Base-by-base conservation (phyloP, 2,888 invertebrate genomes). In the Drosophila quasianomalipes region DNA sequence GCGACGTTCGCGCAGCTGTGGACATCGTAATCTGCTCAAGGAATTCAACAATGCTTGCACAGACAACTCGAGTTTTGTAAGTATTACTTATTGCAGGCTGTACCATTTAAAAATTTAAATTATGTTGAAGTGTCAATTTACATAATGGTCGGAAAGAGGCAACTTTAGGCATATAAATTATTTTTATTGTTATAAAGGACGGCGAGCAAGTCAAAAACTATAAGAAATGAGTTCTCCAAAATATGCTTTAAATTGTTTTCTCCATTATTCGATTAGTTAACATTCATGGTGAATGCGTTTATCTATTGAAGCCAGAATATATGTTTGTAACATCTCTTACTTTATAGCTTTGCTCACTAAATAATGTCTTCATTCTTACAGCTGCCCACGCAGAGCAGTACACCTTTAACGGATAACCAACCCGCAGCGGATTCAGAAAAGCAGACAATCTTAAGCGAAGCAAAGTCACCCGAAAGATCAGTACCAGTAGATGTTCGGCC, bases 1-100 rank as follows among this genome's bases (percentile, higher is more conserved):
- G 2, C 57, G 85, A 16, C 81, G 84, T 0, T 89, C 85, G 1
- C 81, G 84, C 7, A 89, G 85, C 58, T 73, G 65, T n/a, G 91
- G 84, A 6, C 63, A 70, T n/a, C 83, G 83, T 5, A 72, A 77
- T 39, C 52, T 85, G 37, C 52, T 85, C 1, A 59, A 35, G 3
- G 91, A 86, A 26, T 85, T 90, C n/a, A 78, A 86, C n/a, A 68
- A 65, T 22, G 37, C 26, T 4, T 54, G 7, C 7, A 0, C 63
- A 4, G 26, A 41, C 7, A 61, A 31, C 10, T 44, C 52, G 0
- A n/a, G 14, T 10, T 84, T 84, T 53, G 90, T 89, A 70, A 66
- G 83, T 69, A 5, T 2, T 9, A 28, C 19, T 30, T 4, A 28
- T 39, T 57, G n/a, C 28, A 35, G 10, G 16, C 54, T 35, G 16